Base-by-base conservation (phyloP, 2,797 vertebrate species). In the Helarctos malayanus region DNA sequence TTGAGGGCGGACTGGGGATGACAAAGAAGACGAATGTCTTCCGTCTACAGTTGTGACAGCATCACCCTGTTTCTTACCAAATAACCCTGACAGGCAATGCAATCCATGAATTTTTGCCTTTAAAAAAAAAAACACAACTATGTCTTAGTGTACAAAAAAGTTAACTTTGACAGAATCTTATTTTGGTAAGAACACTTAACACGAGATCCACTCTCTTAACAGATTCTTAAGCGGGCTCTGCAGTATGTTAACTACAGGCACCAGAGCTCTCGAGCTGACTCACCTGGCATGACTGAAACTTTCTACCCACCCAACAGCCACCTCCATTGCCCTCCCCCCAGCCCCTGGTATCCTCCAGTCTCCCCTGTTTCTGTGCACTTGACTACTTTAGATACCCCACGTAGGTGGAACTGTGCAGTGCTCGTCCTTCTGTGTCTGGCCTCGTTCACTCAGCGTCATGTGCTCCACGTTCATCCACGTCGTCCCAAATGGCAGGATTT, bases 321-420 rank as follows among this genome's bases (percentile, higher is more conserved):
- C 16, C 10, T 29, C 19, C 52, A 16, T 5, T 52, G 19, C 41
- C 38, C 6, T 35, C 14, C 9, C 16, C 38, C 32, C 12, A 25
- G 27, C 32, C 25, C 10, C 25, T 69, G 12, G 54, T 10, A 21
- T 16, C 54, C 0, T 5, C 81, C 11, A 6, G 2, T 16, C 11
- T 54, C 14, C 21, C 59, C 10, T 41, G 19, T 38, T 38, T 25
- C 57, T 45, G 1, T 3, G 32, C 52, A 6, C 49, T 7, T 32
- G 11, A 35, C 18, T 9, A 63, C 4, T 32, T 23, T 15, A 19
- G 38, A 27, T 14, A 7, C 4, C 32, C 49, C n/a, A 3, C 8
- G 0, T 10, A 12, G 35, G 69, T 32, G 29, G 14, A 27, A 45
- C 1, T 38, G 13, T 1, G 13, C 1, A 12, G 57, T 12, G 1